phyloP scores from a whole-genome alignment of 2,888 invertebrate species.

The Crepidodera aurea region DNA sequence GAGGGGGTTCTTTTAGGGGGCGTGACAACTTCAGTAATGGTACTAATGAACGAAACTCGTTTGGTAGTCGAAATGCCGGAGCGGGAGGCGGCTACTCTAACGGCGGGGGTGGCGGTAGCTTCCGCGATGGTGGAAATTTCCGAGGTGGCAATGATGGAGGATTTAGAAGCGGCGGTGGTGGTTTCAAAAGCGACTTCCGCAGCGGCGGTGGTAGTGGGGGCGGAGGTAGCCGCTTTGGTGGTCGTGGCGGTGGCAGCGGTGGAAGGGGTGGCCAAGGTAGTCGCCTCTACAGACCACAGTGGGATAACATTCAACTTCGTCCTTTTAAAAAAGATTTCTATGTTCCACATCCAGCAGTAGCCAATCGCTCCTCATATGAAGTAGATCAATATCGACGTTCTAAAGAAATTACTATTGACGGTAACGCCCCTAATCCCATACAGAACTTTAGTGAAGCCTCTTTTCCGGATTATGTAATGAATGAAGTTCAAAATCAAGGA shows the following conservation, averaged over 20 bases:
- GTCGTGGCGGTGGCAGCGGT: constrained; percentile 44
- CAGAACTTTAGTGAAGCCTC: constrained; percentile 80
- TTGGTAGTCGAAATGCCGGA: constrained; percentile 25
- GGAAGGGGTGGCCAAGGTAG: constrained; percentile 60
- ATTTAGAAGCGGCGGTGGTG: constrained; percentile 48
- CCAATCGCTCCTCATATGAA: constrained; percentile 70
- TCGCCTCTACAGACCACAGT: constrained; percentile 69
- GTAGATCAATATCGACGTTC: constrained; percentile 78
- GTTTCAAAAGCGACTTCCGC: constrained; percentile 59
- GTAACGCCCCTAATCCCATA: constrained; percentile 77
- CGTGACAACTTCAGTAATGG: constrained; percentile 52
- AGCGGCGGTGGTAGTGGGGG: constrained; percentile 23
- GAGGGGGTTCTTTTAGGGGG: constrained; percentile 48
- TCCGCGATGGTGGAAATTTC: constrained; percentile 33
- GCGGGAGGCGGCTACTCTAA: constrained; percentile 51
- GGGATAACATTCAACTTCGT: constrained; percentile 77
- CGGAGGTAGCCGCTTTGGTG: constrained; percentile 58
- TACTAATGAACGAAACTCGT: constrained; percentile 54
- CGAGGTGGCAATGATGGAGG: constrained; percentile 19
- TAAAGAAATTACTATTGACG: constrained; percentile 89
- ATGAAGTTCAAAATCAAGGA: constrained; percentile 76
- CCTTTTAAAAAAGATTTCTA: constrained; percentile 90
- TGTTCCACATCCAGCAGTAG: constrained; percentile 74
- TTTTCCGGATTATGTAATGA: constrained; percentile 80
- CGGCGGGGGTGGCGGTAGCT: constrained; percentile 48